phyloP scores from a whole-genome alignment of 2,888 invertebrate species.

The Apotomis turbidana region DNA sequence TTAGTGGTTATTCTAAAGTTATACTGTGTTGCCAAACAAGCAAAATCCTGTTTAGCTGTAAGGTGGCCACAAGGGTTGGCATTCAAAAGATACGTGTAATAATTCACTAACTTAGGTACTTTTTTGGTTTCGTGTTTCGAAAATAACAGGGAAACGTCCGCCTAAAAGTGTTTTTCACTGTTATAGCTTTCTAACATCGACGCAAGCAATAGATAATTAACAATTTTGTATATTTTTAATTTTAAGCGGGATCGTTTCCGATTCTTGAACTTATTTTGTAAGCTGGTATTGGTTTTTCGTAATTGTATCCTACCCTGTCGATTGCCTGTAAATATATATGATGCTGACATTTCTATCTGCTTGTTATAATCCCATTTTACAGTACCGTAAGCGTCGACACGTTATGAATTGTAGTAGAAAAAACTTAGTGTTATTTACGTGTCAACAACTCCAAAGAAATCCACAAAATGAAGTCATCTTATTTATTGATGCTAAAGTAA shows the following conservation, averaged over 20 bases:
- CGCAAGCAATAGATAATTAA: constrained; percentile 37
- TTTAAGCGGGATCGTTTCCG: constrained; percentile 37
- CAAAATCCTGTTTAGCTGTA: too few species aligned
- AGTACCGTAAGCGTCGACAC: constrained; percentile 21
- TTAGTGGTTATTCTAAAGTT: too few species aligned
- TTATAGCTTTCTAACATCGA: constrained; percentile 36
- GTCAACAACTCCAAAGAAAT: constrained; percentile 70
- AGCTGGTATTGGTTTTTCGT: constrained; percentile 36
- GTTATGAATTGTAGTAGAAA: constrained; percentile 18
- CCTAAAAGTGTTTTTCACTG: constrained; percentile 41
- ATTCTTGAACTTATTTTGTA: constrained; percentile 31
- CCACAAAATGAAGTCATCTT: constrained; percentile 75
- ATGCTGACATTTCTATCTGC: constrained; percentile 17
- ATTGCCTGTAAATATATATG: constrained; percentile 34
- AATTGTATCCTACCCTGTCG: constrained; percentile 25
- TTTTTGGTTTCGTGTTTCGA: constrained; percentile 13
- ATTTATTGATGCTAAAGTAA: constrained; percentile 80
- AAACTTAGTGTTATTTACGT: constrained; percentile 34
- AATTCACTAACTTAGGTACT: not conserved
- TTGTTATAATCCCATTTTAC: constrained; percentile 14
- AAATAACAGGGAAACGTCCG: constrained; percentile 38
- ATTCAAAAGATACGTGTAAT: not conserved
- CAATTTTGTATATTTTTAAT: constrained; percentile 37
- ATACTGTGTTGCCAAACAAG: too few species aligned
- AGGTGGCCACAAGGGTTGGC: too few species aligned